Conservation (phyloP, 2,888 invertebrate species). For the Gasteruption jaculator region DNA sequence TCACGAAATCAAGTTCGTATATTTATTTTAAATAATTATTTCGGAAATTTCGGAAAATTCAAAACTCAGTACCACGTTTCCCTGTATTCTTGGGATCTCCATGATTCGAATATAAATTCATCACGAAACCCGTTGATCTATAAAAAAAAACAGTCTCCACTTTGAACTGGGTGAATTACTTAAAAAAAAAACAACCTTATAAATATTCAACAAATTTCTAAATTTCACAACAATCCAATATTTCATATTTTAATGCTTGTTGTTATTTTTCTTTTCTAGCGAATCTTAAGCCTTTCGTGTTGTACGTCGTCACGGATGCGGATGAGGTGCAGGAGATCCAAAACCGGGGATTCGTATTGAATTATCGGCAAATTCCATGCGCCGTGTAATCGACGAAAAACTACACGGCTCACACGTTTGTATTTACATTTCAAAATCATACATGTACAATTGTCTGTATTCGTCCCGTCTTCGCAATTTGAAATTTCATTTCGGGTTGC, state of each 20-base stretch:
- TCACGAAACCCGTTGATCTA: too few species aligned
- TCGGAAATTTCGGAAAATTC: too few species aligned
- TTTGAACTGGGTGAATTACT: too few species aligned
- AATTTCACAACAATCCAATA: slow-evolving; percentile 10
- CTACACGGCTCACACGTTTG: slow-evolving; percentile 6
- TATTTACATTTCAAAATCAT: background rate
- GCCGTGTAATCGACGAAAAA: slow-evolving; percentile 27
- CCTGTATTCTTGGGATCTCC: too few species aligned
- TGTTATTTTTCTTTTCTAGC: slow-evolving; percentile 51
- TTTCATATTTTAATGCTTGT: background rate
- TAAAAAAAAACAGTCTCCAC: too few species aligned
- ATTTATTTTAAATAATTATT: slow-evolving; percentile 2
- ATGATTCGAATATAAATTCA: too few species aligned
- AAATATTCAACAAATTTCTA: slow-evolving; percentile 30
- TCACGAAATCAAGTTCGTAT: slow-evolving; percentile 61
- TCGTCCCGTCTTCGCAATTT: too few species aligned
- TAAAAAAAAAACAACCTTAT: too few species aligned
- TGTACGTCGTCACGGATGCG: slow-evolving; percentile 70
- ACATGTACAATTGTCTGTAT: slow-evolving; percentile 1
- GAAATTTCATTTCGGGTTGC: too few species aligned
- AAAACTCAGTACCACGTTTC: too few species aligned
- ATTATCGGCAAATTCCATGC: slow-evolving; percentile 67
- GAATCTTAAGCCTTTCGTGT: slow-evolving; percentile 65
- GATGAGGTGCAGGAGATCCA: slow-evolving; percentile 61
- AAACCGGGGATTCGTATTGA: slow-evolving; percentile 71